Evolutionary conservation across 2,797 vertebrate genomes (phyloP).

Genomic region (Tympanoctomys barrerae): DNA sequence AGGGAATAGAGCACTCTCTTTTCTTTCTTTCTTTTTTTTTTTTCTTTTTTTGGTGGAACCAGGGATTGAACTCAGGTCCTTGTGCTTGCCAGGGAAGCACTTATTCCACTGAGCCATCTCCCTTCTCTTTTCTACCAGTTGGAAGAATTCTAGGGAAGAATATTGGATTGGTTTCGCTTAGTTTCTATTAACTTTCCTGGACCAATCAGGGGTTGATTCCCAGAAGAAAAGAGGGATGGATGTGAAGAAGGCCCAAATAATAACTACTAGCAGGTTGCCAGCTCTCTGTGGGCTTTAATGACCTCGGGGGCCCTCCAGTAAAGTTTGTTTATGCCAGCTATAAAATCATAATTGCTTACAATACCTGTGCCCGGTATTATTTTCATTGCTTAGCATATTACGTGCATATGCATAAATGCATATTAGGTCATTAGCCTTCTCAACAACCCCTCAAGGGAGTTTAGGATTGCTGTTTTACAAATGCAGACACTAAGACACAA

Average conservation of each 20-base stretch:
- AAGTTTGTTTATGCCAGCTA: background rate
- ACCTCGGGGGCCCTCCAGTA: background rate
- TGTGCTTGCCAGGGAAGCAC: too few relatives aligned
- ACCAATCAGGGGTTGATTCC: constrained; percentile 1
- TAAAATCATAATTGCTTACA: background rate
- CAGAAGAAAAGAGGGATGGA: constrained; percentile 6
- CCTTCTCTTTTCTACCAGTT: background rate
- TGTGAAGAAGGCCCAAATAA: background rate
- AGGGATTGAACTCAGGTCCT: too few relatives aligned
- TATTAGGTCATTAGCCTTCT: background rate
- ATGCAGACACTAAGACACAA: constrained; percentile 38
- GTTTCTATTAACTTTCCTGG: background rate
- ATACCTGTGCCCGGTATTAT: background rate
- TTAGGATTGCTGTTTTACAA: constrained; percentile 24
- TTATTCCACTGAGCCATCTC: too few relatives aligned
- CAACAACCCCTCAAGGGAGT: background rate
- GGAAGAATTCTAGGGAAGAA: constrained; percentile 36
- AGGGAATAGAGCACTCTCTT: background rate
- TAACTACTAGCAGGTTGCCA: background rate
- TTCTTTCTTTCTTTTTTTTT: too few relatives aligned
- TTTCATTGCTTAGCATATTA: constrained; percentile 24
- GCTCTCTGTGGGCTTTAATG: background rate
- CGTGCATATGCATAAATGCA: background rate
- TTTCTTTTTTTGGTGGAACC: too few relatives aligned
- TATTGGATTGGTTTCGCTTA: background rate